phyloP scores from a whole-genome alignment of 1,140 invertebrate species.

The Heliothis virescens region DNA sequence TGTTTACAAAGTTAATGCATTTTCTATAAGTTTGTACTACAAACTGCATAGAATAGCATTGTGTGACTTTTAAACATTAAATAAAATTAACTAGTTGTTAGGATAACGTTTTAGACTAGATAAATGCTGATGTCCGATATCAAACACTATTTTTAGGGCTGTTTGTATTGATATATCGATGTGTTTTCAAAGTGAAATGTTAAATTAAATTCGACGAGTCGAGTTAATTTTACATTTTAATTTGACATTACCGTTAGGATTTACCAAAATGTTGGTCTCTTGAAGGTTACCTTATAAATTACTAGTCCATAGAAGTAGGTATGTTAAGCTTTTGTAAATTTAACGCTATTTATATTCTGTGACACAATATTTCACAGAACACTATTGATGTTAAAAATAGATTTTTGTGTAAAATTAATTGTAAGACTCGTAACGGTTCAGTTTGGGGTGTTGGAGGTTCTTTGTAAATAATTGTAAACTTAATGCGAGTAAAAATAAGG shows the following conservation, averaged over 20 bases:
- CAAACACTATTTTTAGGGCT: constrained; percentile 40
- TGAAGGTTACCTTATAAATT: constrained; percentile 73
- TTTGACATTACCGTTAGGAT: constrained; percentile 37
- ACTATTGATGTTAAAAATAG: constrained; percentile 54
- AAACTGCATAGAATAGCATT: constrained; percentile 42
- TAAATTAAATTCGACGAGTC: neutral
- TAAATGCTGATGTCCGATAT: constrained; percentile 36
- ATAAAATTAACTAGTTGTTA: constrained; percentile 27
- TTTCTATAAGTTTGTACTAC: constrained; percentile 35
- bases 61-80: constrained; percentile 17
- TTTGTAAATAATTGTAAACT: constrained; percentile 78
- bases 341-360: constrained; percentile 60
- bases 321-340: constrained; percentile 76
- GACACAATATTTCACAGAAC: constrained; percentile 45
- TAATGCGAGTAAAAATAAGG: constrained; percentile 67
- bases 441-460: constrained; percentile 47
- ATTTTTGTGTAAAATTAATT: constrained; percentile 54
- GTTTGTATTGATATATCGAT: constrained; percentile 21
- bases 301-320: constrained; percentile 76
- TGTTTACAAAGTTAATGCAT: constrained; percentile 11
- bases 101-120: constrained; percentile 31
- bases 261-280: constrained; percentile 60
- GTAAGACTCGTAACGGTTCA: constrained; percentile 48
- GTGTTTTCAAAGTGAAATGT: constrained; percentile 31
- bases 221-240: neutral